Percentiles rank a stretch among this genome's conserved stretches.
These are phyloP conservation scores for Hylomyscus alleni DNA, from an alignment of 2,797 vertebrate species.

Conservation along the genomic window DNA sequence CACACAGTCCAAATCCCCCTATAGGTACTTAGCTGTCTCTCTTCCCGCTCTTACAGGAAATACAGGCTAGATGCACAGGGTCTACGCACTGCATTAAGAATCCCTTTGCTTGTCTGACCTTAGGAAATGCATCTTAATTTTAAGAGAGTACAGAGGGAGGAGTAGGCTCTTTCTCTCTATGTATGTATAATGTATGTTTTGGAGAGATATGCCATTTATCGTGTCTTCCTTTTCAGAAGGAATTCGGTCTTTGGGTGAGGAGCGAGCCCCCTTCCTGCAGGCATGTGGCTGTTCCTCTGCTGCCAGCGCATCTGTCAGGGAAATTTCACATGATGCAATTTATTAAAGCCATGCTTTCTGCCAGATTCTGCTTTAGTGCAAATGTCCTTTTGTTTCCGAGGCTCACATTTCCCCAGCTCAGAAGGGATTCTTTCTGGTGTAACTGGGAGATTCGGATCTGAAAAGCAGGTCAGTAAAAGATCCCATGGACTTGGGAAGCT, in stretches of 20 bases:
- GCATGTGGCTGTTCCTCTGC: background rate
- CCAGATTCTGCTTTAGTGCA: slow-evolving; percentile 65
- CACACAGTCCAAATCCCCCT: background rate
- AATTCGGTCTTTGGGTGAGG: slow-evolving; percentile 19
- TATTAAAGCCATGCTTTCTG: slow-evolving; percentile 71
- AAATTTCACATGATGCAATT: slow-evolving; percentile 53
- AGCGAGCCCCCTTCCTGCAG: background rate
- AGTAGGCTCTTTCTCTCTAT: background rate
- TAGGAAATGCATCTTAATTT: background rate
- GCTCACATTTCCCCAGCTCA: slow-evolving; percentile 28
- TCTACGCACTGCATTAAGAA: background rate
- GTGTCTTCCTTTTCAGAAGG: slow-evolving; percentile 26
- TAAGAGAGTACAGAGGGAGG: background rate
- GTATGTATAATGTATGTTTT: background rate
- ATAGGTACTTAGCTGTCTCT: background rate
- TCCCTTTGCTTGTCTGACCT: background rate
- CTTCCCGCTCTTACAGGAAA: background rate
- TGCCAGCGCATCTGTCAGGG: background rate
- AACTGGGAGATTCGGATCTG: slow-evolving; percentile 29
- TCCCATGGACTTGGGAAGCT: background rate
- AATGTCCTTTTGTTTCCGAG: slow-evolving; percentile 70
- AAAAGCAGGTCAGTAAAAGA: slow-evolving; percentile 50
- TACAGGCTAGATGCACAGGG: background rate
- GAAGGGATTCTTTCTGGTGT: background rate
- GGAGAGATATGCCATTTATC: background rate